Base-by-base conservation (phyloP, 53 echinoderm and acorn worm genomes). In the Paelopatides confundens region DNA sequence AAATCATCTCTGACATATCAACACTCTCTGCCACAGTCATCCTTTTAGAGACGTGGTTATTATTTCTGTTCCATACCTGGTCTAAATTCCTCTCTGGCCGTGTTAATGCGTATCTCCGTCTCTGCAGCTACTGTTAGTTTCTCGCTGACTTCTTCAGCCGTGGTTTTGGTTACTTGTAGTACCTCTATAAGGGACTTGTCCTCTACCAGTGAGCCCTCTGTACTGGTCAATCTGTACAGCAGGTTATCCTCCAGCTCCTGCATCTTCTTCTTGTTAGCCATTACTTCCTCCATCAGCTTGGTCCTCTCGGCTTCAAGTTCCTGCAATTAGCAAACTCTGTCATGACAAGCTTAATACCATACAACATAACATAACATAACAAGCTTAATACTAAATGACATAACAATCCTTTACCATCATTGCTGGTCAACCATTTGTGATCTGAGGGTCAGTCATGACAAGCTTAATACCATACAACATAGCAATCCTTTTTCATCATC, bases 71-170 rank as follows among this genome's bases (percentile, higher is more conserved):
- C 2, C 58, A 58, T 65, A 98, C 98, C 98, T 34, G 98, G 99
- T 69, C 99, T 85, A 88, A 99, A 99, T 37, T 99, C 99, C 82
- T 99, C 99, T 62, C 99, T 89, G 27, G 99, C 96, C 17, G 95
- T 94, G 88, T 99, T 99, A 87, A 99, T 99, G 11, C 99, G 88
- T 48, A 94, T 52, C 91, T 99, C 99, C 0, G 99, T 99, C 95
- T 99, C 99, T 11, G 99, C 99, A 46, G 99, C 99, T 29, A 92
- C 92, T 18, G 90, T 38, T 12, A 99, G 90, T 87, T 99, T 99
- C 94, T 99, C 99, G 69, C 99, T 99, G 84, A 99, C 99, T 0
- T 99, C 99, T 77, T 99, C 99, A 5, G 99, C 99, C 3, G 99
- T 99, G 82, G 89, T 86, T 89, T 99, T 99, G 63, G 99, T 99